phyloP scores from a whole-genome alignment of 1,140 invertebrate species.

The Microvelia longipes region DNA sequence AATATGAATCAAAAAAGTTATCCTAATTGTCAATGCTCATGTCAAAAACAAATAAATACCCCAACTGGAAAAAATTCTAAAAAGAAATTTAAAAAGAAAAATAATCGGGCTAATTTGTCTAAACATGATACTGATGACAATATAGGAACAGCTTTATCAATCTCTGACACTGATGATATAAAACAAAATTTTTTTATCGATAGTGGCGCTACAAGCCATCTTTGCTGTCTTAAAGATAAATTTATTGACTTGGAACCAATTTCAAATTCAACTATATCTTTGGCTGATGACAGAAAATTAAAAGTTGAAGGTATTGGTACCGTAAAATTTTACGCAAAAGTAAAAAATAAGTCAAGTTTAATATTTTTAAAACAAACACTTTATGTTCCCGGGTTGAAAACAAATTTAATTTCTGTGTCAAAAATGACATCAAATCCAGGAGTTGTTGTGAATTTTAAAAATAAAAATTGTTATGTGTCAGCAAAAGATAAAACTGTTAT shows the following conservation, averaged over 20 bases:
- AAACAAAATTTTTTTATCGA: not conserved
- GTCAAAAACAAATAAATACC: not conserved
- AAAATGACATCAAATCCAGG: not conserved
- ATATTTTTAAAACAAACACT: not conserved
- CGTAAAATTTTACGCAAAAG: not conserved
- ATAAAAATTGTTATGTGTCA: not conserved
- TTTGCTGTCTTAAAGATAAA: not conserved
- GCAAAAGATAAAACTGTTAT: not conserved
- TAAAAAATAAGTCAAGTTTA: not conserved
- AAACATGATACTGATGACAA: not conserved
- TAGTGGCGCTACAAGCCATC: not conserved
- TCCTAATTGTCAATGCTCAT: not conserved
- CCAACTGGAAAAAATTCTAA: not conserved
- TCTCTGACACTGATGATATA: not conserved
- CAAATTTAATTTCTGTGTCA: not conserved
- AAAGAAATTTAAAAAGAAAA: no score
- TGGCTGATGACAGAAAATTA: not conserved
- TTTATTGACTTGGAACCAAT: not conserved
- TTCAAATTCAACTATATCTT: not conserved
- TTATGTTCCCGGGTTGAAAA: not conserved
- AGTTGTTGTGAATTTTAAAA: not conserved
- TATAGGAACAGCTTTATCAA: not conserved
- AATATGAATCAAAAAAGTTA: not conserved
- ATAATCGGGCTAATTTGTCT: not conserved
- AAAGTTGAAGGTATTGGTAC: not conserved